Conservation (phyloP, 1,140 invertebrate genomes). For the Melanaphis sacchari region DNA sequence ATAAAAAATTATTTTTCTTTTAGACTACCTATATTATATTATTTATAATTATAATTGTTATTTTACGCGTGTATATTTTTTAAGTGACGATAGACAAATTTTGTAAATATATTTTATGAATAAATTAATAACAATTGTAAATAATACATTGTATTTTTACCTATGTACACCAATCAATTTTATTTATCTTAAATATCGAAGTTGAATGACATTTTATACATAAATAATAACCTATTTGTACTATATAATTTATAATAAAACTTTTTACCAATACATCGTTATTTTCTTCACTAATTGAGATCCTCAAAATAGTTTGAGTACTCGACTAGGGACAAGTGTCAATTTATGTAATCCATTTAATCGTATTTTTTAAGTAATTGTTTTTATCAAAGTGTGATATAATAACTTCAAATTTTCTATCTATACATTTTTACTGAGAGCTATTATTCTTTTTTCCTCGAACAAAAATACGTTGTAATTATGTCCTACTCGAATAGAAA, state of each 20-base stretch:
- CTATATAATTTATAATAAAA: neutral
- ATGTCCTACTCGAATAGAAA: neutral
- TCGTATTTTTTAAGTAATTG: neutral
- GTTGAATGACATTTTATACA: neutral
- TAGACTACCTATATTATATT: neutral
- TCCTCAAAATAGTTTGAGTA: neutral
- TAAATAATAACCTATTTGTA: neutral
- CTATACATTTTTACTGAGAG: neutral
- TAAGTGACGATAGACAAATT: neutral
- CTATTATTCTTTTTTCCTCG: neutral
- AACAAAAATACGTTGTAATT: neutral
- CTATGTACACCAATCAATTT: neutral
- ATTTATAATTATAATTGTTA: neutral
- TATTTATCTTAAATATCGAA: neutral
- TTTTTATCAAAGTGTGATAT: neutral
- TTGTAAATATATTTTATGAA: neutral
- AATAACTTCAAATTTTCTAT: conserved; percentile 1
- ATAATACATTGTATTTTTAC: neutral
- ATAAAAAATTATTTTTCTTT: neutral
- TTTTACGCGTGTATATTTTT: neutral
- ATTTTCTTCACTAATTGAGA: neutral
- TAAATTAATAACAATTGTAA: neutral
- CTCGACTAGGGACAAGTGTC: neutral
- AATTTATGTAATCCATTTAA: neutral
- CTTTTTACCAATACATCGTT: neutral